phyloP scores from a whole-genome alignment of 2,113 vertebrate species.

The Epinephelus fuscoguttatus region DNA sequence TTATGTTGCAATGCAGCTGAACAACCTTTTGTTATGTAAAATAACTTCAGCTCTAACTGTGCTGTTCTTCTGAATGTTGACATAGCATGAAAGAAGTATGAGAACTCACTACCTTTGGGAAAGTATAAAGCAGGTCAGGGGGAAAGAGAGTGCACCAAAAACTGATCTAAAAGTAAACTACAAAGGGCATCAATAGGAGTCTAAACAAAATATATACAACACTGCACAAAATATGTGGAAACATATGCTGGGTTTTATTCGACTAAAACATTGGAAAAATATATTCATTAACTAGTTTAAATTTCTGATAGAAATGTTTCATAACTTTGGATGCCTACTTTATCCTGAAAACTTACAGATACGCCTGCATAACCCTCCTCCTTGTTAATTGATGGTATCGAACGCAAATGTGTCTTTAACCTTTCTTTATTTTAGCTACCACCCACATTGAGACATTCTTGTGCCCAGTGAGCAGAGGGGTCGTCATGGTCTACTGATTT shows the following conservation, averaged over 20 bases:
- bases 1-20: neutral
- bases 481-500: conserved; percentile 46
- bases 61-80: neutral
- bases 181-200: neutral
- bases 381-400: neutral
- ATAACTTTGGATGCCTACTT: neutral
- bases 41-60: neutral
- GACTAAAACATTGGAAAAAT: neutral
- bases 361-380: neutral
- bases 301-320: neutral
- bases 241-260: neutral
- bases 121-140: neutral
- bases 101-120: neutral
- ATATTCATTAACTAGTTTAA: neutral
- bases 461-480: conserved; percentile 13
- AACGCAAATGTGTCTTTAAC: neutral
- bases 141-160: neutral
- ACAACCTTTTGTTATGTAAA: neutral
- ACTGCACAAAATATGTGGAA: neutral
- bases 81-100: neutral
- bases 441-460: neutral
- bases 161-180: conserved; percentile 1
- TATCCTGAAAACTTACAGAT: neutral
- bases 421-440: neutral
- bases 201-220: neutral